Evolutionary conservation across 1,140 invertebrate genomes (phyloP), one percentile per base, ranked within the genome.

Genomic region (Gonatopus flavifemur): DNA sequence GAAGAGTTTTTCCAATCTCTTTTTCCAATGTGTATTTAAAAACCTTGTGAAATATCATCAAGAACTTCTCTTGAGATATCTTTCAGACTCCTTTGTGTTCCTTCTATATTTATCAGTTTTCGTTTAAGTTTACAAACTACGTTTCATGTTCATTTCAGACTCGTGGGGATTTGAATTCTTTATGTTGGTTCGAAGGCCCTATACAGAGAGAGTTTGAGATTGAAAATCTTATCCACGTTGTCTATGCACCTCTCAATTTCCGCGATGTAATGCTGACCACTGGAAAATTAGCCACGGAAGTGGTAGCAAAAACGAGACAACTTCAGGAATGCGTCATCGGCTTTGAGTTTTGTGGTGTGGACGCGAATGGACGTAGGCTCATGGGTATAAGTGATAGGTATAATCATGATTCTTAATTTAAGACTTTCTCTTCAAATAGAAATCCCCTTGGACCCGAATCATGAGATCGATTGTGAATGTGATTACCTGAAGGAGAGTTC

Each of bases 101-200:
- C n/a, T n/a, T n/a, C n/a, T n/a, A n/a, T n/a, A n/a, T n/a, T n/a
- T n/a, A n/a, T n/a, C n/a, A n/a, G n/a, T n/a, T n/a, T n/a, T n/a
- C n/a, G n/a, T n/a, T n/a, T n/a, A n/a, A n/a, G n/a, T n/a, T n/a
- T n/a, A n/a, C n/a, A n/a, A n/a, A n/a, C n/a, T n/a, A n/a, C n/a
- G n/a, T n/a, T n/a, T n/a, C n/a, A n/a, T n/a, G n/a, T 44, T 24
- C 9, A 16, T 2, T 28, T 30, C 15, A 62, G 59, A n/a, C 87
- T 6, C 82, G 87, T 56, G 93, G 94, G 40, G 94, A 98, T 71
- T 75, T 98, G 15, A 89, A 88, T 0, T 89, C 89, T 25, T 67
- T 98, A 1, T 82, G 75, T 10, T 98, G 95, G 95, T 76, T 95
- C 1, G 78, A 89, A 72, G 87, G 84, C 42, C 79, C 81, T 13